These are phyloP conservation scores for Aulostomus chinensis DNA, from an alignment of 2,797 vertebrate genomes.

Conservation along the genomic window DNA sequence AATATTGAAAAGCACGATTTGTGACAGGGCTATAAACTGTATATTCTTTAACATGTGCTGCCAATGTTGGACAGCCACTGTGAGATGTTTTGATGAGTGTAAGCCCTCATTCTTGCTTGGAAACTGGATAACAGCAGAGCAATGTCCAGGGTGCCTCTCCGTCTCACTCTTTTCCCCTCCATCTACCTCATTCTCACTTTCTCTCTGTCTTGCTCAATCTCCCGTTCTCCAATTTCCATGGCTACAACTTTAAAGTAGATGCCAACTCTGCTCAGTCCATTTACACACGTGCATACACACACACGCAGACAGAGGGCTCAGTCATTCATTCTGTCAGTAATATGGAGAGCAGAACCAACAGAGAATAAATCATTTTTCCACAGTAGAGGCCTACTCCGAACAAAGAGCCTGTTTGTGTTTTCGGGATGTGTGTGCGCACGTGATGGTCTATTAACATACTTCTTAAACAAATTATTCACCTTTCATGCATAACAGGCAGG, in stretches of 20 bases:
- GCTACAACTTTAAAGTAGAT: conserved; percentile 54
- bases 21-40: no score
- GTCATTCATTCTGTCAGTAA: conserved; percentile 66
- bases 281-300: conserved; percentile 3
- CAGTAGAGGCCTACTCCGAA: conserved; percentile 58
- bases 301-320: conserved; percentile 26
- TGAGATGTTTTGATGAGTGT: no score
- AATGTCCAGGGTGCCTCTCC: not conserved
- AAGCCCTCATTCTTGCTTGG: no score
- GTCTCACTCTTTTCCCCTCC: conserved; percentile 7
- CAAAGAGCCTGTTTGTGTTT: conserved; percentile 70
- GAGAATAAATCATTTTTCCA: conserved; percentile 73
- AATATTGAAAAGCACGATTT: no score
- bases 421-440: conserved; percentile 3
- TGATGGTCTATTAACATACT: conserved; percentile 52
- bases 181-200: not conserved
- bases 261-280: conserved; percentile 57
- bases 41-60: no score
- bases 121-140: conserved; percentile 26
- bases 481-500: conserved; percentile 38
- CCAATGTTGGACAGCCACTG: no score
- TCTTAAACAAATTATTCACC: conserved; percentile 47
- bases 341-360: conserved; percentile 63
- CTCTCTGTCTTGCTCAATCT: conserved; percentile 39
- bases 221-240: conserved; percentile 47